Evolutionary conservation across 37 sponge, comb jelly and placozoan species (phyloP).

Genomic region (Crambe crambe): DNA sequence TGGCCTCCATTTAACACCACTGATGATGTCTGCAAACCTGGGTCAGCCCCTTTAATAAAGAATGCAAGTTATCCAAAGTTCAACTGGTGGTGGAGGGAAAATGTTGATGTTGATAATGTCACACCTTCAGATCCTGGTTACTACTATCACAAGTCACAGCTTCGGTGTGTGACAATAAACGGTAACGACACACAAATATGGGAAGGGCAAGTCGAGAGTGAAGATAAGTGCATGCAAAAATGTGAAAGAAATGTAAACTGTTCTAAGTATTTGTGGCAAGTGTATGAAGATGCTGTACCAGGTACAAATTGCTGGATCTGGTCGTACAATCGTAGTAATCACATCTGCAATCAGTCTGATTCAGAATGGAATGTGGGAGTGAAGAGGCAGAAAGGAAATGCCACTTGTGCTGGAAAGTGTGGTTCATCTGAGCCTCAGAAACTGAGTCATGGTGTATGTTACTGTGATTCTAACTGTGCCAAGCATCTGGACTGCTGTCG

Average conservation of each 20-base stretch:
- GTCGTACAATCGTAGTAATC: slow-evolving; percentile 37
- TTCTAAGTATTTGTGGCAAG: slow-evolving; percentile 33
- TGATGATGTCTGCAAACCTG: slow-evolving; percentile 13
- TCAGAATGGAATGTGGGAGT: slow-evolving; percentile 21
- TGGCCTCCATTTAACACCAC: slow-evolving; percentile 37
- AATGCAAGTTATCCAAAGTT: slow-evolving; percentile 40
- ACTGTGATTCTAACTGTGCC: slow-evolving; percentile 46
- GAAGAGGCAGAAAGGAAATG: slow-evolving; percentile 26
- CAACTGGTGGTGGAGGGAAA: slow-evolving; percentile 59
- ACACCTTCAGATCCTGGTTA: slow-evolving; percentile 43
- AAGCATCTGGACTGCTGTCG: slow-evolving; percentile 58
- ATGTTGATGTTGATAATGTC: not conserved
- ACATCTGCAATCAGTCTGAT: slow-evolving; percentile 19
- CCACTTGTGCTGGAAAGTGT: slow-evolving; percentile 35
- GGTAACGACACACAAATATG: slow-evolving; percentile 25
- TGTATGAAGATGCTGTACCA: not conserved
- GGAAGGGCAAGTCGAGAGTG: slow-evolving; percentile 15
- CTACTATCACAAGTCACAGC: slow-evolving; percentile 8
- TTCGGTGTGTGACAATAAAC: slow-evolving; percentile 19
- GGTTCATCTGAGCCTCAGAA: slow-evolving; percentile 6
- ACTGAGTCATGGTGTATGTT: slow-evolving; percentile 18
- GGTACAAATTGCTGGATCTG: slow-evolving; percentile 40
- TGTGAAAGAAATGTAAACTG: slow-evolving; percentile 15
- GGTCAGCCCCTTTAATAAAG: not conserved
- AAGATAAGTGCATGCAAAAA: slow-evolving; percentile 14